phyloP scores from a whole-genome alignment of 2,888 invertebrate species.

The Coecobrya sp. region DNA sequence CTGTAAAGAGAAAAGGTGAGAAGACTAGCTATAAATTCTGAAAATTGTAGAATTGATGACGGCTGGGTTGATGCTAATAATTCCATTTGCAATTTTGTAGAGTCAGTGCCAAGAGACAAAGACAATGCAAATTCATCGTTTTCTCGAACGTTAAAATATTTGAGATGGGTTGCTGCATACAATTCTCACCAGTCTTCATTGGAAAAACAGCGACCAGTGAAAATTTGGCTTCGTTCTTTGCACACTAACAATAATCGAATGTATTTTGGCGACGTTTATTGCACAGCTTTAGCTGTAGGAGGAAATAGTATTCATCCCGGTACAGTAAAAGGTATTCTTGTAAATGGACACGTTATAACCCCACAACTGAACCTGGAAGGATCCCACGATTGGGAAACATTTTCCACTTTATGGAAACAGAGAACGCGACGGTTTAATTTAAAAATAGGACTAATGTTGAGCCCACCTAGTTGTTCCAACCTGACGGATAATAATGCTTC shows the following conservation, averaged over 20 bases:
- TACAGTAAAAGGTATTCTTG: neutral
- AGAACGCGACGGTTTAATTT: neutral
- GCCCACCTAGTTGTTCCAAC: neutral
- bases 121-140: neutral
- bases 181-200: neutral
- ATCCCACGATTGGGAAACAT: neutral
- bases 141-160: neutral
- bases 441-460: neutral
- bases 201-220: neutral
- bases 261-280: neutral
- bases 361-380: neutral
- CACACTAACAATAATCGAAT: neutral
- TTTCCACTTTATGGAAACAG: neutral
- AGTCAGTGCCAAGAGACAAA: neutral
- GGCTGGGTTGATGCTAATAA: neutral
- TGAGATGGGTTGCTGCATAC: neutral
- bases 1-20: neutral
- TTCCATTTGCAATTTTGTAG: neutral
- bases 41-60: neutral
- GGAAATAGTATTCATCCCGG: neutral
- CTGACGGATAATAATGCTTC: neutral
- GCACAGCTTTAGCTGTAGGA: neutral
- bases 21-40: neutral
- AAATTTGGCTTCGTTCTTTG: neutral
- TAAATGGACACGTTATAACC: neutral